Evolutionary conservation across 2,888 invertebrate genomes (phyloP), one percentile per base, ranked within the genome.

Genomic region (Microchrysa polita): DNA sequence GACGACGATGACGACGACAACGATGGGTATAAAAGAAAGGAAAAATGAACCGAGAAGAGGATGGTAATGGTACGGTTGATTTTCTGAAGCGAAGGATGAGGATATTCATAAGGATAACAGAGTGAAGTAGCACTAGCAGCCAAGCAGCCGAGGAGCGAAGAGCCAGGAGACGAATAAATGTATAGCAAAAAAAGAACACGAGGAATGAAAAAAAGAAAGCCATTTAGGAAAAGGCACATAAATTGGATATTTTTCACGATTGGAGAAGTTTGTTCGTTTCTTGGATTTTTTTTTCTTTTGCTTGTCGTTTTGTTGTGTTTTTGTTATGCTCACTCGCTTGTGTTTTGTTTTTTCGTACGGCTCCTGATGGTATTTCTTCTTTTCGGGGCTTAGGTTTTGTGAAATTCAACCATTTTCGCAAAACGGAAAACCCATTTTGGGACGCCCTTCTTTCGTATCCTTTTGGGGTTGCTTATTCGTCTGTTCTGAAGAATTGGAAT

Each of bases 151-250:
- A 53, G n/a, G 9, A n/a, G 18, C 16, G 55, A 10, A 55, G 9
- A 55, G 5, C n/a, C n/a, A 55, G 18, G 18, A 55, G 48, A 48
- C 2, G 16, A 48, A n/a, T n/a, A n/a, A n/a, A n/a, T n/a, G n/a
- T n/a, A n/a, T n/a, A n/a, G n/a, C n/a, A n/a, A 48, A 48, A 48
- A 48, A 55, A 55, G 22, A 10, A 10, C 55, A 16, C 59, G 18
- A 5, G 10, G 23, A 59, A 22, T 27, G 23, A 59, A 27, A 59
- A n/a, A 27, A 23, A 59, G 27, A 59, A 59, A 59, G 59, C 27
- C 59, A 59, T 59, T 59, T 59, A 59, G 27, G 27, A 59, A 59
- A 59, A 59, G 59, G 59, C 59, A 59, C 59, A 59, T 59, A 59
- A 59, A 59, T 59, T 27, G 59, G 59, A 59, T 59, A 59, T 59